A percentile compares a stretch with the other conserved stretches of the same genome.
These are phyloP conservation scores for Vannuccia rotundouncinata DNA, from an alignment of 2,888 invertebrate genomes.

Conservation along the genomic window DNA sequence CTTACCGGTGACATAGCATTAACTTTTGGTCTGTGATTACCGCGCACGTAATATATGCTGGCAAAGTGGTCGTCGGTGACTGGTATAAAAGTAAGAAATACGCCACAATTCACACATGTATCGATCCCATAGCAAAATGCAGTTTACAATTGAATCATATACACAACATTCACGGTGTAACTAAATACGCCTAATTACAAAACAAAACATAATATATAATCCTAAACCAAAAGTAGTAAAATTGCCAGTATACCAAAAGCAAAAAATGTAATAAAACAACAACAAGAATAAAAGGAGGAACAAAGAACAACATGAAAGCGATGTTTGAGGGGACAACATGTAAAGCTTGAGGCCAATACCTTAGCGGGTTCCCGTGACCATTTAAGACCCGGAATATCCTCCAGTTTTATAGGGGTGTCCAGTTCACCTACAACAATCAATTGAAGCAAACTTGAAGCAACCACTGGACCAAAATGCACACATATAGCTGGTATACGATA, in stretches of 20 bases:
- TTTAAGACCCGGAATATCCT: conserved; percentile 2
- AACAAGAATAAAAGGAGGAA: not conserved
- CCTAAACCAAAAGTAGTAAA: not conserved
- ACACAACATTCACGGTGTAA: no score
- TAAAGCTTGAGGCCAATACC: not conserved
- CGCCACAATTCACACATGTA: no score
- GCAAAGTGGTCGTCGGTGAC: not conserved
- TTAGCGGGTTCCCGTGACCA: not conserved
- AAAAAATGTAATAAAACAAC: not conserved
- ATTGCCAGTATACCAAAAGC: not conserved
- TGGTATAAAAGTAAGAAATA: not conserved
- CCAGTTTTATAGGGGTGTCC: not conserved
- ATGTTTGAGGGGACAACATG: not conserved
- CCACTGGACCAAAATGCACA: no score
- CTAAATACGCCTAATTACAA: no score
- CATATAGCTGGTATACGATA: no score
- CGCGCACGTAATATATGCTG: not conserved
- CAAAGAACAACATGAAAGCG: not conserved
- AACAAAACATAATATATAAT: no score
- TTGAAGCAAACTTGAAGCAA: no score
- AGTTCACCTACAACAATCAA: not conserved
- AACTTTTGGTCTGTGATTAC: no score
- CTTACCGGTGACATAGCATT: no score
- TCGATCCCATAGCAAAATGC: no score
- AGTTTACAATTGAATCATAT: no score